These are phyloP conservation scores for Synaphobranchus kaupii DNA, from an alignment of 2,797 vertebrate genomes.

Conservation along the genomic window DNA sequence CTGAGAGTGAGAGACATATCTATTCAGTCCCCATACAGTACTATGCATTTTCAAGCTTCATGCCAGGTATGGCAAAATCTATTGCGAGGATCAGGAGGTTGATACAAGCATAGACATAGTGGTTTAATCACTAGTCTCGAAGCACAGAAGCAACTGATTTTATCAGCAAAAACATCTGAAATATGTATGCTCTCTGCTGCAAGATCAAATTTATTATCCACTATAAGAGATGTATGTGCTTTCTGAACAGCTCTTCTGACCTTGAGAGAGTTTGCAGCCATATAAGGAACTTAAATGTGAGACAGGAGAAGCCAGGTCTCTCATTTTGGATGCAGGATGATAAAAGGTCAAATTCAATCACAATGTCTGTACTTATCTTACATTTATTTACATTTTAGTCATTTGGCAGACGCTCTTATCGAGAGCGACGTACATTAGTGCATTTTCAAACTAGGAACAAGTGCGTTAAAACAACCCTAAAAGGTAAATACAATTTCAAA, in stretches of 20 bases:
- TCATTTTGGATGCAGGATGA: conserved; percentile 4
- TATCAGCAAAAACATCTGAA: conserved; percentile 79
- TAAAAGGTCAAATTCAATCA: neutral
- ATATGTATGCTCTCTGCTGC: conserved; percentile 77
- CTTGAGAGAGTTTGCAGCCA: conserved; percentile 81
- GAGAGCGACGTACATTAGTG: no score
- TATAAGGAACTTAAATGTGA: conserved; percentile 67
- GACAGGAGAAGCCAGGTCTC: conserved; percentile 32
- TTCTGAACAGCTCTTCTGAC: conserved; percentile 80
- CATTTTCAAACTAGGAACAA: no score
- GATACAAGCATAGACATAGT: conserved; percentile 65
- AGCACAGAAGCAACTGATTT: conserved; percentile 70
- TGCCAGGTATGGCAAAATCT: conserved; percentile 48
- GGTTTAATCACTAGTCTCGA: conserved; percentile 65
- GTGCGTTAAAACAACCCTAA: no score
- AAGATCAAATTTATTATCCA: conserved; percentile 81
- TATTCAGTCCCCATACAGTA: neutral
- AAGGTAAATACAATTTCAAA: no score
- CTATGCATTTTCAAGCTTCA: conserved; percentile 42
- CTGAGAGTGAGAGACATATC: conserved; percentile 13
- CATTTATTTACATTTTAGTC: no score
- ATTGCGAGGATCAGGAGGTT: conserved; percentile 46
- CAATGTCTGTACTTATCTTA: neutral
- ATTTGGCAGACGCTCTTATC: no score
- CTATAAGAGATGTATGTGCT: conserved; percentile 76